phyloP scores from a whole-genome alignment of 2,888 invertebrate genomes.

The Ectobius pallidus region DNA sequence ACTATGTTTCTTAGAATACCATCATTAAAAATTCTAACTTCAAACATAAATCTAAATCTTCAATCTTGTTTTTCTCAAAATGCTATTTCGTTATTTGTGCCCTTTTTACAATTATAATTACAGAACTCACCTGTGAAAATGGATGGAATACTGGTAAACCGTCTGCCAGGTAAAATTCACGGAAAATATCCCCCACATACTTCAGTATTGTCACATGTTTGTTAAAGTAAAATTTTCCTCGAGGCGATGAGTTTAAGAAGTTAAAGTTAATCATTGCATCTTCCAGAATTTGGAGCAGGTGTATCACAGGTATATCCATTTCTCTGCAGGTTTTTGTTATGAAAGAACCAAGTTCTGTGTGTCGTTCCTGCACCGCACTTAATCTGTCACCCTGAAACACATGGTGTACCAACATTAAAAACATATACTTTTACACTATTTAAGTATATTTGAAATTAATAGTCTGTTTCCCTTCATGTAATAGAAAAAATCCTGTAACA shows the following conservation, averaged over 20 bases:
- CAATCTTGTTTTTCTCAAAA: too few relatives aligned
- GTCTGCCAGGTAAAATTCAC: neutral
- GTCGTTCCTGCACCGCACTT: neutral
- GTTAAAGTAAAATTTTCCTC: neutral
- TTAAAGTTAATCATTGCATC: neutral
- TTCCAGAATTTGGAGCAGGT: neutral
- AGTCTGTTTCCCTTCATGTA: too few relatives aligned
- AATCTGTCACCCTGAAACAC: neutral
- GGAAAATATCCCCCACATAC: neutral
- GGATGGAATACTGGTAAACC: neutral
- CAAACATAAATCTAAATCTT: too few relatives aligned
- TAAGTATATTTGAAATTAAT: too few relatives aligned
- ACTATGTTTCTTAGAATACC: too few relatives aligned
- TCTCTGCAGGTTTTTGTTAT: neutral
- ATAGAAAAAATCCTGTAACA: too few relatives aligned
- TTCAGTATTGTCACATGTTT: neutral
- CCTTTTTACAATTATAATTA: too few relatives aligned
- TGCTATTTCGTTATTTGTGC: too few relatives aligned
- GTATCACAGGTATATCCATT: neutral
- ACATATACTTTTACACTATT: too few relatives aligned
- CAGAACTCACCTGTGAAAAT: slow-evolving; percentile 4
- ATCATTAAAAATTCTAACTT: too few relatives aligned
- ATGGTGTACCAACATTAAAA: too few relatives aligned
- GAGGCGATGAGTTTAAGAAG: neutral
- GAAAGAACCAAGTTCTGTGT: neutral